phyloP scores from a whole-genome alignment of 1,140 invertebrate genomes.

The Sycophila sp. region DNA sequence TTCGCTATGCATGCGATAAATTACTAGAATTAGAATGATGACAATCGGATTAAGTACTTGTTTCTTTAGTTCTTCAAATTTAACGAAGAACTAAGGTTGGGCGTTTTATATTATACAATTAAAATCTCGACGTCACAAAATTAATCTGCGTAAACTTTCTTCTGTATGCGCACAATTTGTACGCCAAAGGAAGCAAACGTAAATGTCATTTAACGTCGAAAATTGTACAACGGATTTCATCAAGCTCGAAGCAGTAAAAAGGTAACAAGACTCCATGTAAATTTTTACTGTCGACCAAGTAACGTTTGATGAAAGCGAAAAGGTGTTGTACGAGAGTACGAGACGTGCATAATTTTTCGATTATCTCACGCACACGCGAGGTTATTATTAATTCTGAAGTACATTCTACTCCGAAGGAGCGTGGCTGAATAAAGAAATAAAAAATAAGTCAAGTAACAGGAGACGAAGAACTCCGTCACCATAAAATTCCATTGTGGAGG shows the following conservation, averaged over 20 bases:
- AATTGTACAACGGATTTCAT: not conserved
- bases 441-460: not conserved
- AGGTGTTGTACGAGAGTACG: not conserved
- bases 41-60: no score
- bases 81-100: no score
- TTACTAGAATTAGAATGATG: no score
- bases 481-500: constrained; percentile 34
- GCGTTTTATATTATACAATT: no score
- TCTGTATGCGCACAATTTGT: no score
- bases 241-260: no score
- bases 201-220: not conserved
- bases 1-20: no score
- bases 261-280: not conserved
- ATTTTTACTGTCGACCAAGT: not conserved
- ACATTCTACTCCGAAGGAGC: not conserved
- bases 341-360: constrained; percentile 30
- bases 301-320: constrained; percentile 12
- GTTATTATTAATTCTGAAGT: constrained; percentile 31
- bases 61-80: no score
- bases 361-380: not conserved
- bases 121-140: no score
- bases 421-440: not conserved
- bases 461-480: constrained; percentile 29
- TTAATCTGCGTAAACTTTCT: no score
- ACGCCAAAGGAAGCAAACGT: no score